These are phyloP conservation scores for Pseudonaja textilis DNA, from an alignment of 2,113 vertebrate species.

Conservation along the genomic window DNA sequence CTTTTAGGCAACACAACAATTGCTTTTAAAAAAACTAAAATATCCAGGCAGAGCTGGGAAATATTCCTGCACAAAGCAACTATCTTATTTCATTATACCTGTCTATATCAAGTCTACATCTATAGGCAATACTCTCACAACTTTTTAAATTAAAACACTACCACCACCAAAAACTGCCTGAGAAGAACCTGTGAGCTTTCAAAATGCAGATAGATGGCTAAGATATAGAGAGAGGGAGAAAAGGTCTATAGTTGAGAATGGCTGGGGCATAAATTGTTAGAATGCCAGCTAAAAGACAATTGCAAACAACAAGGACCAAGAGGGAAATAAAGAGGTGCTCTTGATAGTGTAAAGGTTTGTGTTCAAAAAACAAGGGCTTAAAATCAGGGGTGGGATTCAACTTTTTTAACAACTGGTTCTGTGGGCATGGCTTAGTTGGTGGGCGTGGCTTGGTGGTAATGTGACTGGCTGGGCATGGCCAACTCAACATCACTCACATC, in stretches of 20 bases:
- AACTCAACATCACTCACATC: too few relatives aligned
- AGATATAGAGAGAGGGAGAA: background rate
- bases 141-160: background rate
- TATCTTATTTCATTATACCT: background rate
- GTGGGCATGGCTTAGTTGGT: too few relatives aligned
- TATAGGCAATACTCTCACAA: background rate
- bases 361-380: background rate
- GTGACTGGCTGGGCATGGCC: too few relatives aligned
- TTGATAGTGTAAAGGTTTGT: background rate
- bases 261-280: background rate
- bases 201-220: background rate
- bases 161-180: background rate
- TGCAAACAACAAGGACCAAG: background rate
- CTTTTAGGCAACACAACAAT: background rate
- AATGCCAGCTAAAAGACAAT: background rate
- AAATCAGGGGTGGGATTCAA: too few relatives aligned
- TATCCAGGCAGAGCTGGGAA: background rate
- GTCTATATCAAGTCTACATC: background rate
- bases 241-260: background rate
- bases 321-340: background rate
- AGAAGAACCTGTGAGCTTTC: background rate
- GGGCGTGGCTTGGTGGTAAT: too few relatives aligned
- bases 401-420: too few relatives aligned
- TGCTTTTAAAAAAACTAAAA: background rate
- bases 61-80: background rate